Evolutionary conservation across 2,797 vertebrate species (phyloP), one percentile per base, ranked within the genome.

Genomic region (Lagorchestes hirsutus): DNA sequence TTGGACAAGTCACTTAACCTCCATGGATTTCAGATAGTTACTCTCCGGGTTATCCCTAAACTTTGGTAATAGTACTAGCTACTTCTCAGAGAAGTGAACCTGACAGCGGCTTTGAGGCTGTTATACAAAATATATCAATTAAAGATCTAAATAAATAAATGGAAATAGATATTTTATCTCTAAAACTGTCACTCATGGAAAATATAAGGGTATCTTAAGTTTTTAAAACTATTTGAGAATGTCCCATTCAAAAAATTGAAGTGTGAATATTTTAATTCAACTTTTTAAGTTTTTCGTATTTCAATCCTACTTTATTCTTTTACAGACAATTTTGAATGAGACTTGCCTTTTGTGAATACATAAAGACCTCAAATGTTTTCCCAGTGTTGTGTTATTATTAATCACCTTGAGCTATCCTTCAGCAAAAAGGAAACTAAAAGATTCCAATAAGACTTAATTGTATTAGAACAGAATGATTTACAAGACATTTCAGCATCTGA

Each of bases 381-480:
- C 54, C 87, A 93, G 18, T 82, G 58, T 50, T 95, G 87, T 14
- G 24, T 92, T 59, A 94, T 56, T 55, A 91, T 93, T 58, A 56
- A 93, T 97, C 93, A 95, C 90, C 91, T 95, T 94, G 67, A 96
- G 46, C 74, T 74, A 82, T 90, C 24, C 92, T 96, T 52, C 59
- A 56, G n/a, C 91, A 67, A 95, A 95, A 96, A 55, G 40, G 82
- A 96, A 90, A 92, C 54, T 82, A 87, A 96, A 95, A 93, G 29
- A 94, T 94, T 92, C 46, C 91, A 96, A 40, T 67, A 94, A 94
- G 50, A 82, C 31, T n/a, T 67, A 94, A 91, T 93, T 95, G 95
- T 93, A 97, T 97, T 93, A 97, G 52, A 59, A 94, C 90, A 9
- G n/a, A 54, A 27, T 91, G 54, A 92, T 93, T 95, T 93, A 62